Conservation (phyloP, 1,140 invertebrate genomes). For the Phenacoccus solenopsis region DNA sequence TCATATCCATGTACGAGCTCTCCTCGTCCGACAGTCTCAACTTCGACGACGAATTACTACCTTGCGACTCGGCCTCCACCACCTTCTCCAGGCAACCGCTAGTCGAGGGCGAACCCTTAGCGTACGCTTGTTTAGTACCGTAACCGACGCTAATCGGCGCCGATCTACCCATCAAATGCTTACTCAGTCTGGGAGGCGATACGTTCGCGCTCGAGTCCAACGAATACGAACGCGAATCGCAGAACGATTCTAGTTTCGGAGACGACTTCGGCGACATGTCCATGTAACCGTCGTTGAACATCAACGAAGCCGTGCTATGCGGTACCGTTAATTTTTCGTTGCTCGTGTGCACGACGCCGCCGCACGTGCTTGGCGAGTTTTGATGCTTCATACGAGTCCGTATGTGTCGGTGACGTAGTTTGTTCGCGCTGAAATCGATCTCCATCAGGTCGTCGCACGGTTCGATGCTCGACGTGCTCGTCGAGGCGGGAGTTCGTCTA, state of each 20-base stretch:
- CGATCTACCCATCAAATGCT: constrained; percentile 24
- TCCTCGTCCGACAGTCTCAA: background rate
- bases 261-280: constrained; percentile 27
- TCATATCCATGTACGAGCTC: constrained; percentile 35
- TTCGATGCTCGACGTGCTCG: constrained; percentile 47
- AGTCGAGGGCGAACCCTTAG: constrained; percentile 20
- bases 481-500: constrained; percentile 33
- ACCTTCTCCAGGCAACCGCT: constrained; percentile 22
- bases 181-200: constrained; percentile 22
- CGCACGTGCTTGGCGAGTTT: background rate
- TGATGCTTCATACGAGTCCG: constrained; percentile 15
- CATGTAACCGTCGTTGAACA: constrained; percentile 26
- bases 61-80: constrained; percentile 12
- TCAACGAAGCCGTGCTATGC: constrained; percentile 20
- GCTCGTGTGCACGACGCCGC: constrained; percentile 18
- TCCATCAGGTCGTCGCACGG: constrained; percentile 66
- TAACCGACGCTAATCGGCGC: constrained; percentile 23
- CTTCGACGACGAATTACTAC: background rate
- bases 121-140: constrained; percentile 5
- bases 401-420: constrained; percentile 13
- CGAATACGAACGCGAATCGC: constrained; percentile 7
- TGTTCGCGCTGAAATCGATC: constrained; percentile 49
- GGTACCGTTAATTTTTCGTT: constrained; percentile 25
- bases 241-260: constrained; percentile 22
- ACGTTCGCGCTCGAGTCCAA: constrained; percentile 8